These are phyloP conservation scores for Bovichtus variegatus DNA, from an alignment of 2,797 vertebrate species.

Conservation along the genomic window DNA sequence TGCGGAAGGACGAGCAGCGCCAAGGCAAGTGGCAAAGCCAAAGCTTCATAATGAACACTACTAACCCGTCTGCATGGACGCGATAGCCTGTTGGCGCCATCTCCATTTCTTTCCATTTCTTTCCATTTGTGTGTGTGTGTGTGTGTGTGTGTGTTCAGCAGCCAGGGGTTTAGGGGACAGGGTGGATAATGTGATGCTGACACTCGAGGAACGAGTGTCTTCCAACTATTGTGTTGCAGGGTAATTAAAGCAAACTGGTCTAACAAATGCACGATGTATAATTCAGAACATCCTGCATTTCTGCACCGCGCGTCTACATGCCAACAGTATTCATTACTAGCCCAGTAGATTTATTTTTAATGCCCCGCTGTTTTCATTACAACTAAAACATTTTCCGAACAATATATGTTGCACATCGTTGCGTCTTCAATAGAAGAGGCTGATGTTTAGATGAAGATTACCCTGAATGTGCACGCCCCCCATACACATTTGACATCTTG, in stretches of 20 bases:
- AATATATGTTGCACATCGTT: no score
- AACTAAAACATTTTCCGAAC: no score
- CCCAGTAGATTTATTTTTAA: constrained; percentile 48
- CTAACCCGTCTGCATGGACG: background rate
- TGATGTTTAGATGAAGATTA: background rate
- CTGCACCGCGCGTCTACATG: constrained; percentile 22
- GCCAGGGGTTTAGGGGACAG: constrained; percentile 14
- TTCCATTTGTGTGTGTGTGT: constrained; percentile 41
- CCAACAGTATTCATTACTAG: constrained; percentile 57
- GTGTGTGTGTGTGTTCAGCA: background rate
- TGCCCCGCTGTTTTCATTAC: constrained; percentile 35
- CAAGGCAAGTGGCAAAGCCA: constrained; percentile 29
- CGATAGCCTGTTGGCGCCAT: constrained; percentile 10
- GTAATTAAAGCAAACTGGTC: constrained; percentile 62
- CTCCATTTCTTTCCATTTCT: constrained; percentile 32
- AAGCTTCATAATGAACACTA: constrained; percentile 51
- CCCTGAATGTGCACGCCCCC: background rate
- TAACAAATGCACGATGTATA: constrained; percentile 69
- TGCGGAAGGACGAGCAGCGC: constrained; percentile 37
- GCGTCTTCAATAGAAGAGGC: background rate
- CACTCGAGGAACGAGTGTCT: constrained; percentile 52
- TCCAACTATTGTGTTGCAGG: constrained; percentile 58
- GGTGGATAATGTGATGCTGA: constrained; percentile 42
- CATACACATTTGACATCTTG: background rate
- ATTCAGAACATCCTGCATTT: constrained; percentile 65